A percentile compares a stretch with the other conserved stretches of the same genome.
These are phyloP conservation scores for Dolichotis patagonum DNA, from an alignment of 2,113 vertebrate species.

Conservation along the genomic window DNA sequence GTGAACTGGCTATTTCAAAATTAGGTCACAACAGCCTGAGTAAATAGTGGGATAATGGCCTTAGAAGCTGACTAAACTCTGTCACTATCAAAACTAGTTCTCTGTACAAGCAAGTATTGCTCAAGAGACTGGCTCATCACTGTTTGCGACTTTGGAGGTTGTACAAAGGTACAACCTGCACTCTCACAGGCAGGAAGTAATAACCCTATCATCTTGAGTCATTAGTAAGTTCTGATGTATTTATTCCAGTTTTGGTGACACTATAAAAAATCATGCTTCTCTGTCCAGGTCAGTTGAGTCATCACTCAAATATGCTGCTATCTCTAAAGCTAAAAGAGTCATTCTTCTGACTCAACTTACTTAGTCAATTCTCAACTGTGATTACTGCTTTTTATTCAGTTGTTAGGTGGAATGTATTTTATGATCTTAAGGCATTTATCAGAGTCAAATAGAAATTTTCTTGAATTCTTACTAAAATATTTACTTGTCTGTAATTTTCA, in stretches of 20 bases:
- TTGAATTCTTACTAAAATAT: neutral
- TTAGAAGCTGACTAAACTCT: neutral
- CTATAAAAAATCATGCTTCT: neutral
- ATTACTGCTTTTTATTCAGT: neutral
- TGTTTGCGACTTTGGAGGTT: neutral
- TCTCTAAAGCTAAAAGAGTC: neutral
- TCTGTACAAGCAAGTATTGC: neutral
- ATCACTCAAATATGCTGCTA: neutral
- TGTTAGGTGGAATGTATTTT: neutral
- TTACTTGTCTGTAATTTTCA: neutral
- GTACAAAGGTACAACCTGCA: neutral
- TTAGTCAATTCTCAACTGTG: neutral
- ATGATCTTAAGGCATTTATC: neutral
- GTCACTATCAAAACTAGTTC: neutral
- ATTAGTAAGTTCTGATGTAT: neutral
- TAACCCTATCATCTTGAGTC: neutral
- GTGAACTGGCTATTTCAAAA: neutral
- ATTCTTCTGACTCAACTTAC: neutral
- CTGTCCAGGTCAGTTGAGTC: neutral
- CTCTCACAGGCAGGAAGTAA: neutral
- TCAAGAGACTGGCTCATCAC: neutral
- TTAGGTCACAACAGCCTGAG: neutral
- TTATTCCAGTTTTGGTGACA: neutral
- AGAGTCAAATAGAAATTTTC: constrained; percentile 6
- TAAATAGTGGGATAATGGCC: neutral